Evolutionary conservation across 2,888 invertebrate species (phyloP).

Genomic region (Drosophila engyochracea): DNA sequence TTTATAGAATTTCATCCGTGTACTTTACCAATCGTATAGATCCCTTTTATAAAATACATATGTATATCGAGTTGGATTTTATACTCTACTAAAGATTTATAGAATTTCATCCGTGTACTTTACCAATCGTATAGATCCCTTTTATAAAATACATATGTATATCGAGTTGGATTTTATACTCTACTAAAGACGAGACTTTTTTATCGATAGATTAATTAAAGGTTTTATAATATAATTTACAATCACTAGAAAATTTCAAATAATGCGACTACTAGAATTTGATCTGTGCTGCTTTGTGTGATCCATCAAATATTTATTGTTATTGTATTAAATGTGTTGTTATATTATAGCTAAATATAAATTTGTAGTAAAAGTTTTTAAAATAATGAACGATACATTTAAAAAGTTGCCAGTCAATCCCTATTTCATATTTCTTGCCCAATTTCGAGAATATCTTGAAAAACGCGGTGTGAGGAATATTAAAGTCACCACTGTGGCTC

Average conservation of each 20-base stretch:
- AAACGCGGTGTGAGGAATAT: constrained; percentile 31
- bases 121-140: too few species aligned
- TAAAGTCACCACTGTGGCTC: constrained; percentile 29
- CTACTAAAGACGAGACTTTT: too few species aligned
- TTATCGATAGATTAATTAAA: too few species aligned
- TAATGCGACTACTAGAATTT: not conserved
- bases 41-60: too few species aligned
- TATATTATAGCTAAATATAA: not conserved
- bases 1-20: too few species aligned
- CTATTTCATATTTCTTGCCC: constrained; percentile 45
- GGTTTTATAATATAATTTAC: not conserved
- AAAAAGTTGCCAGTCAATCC: constrained; percentile 34
- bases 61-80: too few species aligned
- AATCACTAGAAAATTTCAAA: not conserved
- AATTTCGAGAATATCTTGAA: constrained; percentile 48
- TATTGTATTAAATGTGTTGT: not conserved
- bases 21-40: too few species aligned
- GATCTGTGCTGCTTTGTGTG: constrained; percentile 3
- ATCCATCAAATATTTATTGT: not conserved
- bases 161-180: too few species aligned
- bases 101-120: too few species aligned
- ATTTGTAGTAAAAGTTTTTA: not conserved
- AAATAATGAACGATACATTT: not conserved
- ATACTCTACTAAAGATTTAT: too few species aligned
- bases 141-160: too few species aligned